Conservation (phyloP, 2,888 invertebrate genomes). For the Biston betularia region DNA sequence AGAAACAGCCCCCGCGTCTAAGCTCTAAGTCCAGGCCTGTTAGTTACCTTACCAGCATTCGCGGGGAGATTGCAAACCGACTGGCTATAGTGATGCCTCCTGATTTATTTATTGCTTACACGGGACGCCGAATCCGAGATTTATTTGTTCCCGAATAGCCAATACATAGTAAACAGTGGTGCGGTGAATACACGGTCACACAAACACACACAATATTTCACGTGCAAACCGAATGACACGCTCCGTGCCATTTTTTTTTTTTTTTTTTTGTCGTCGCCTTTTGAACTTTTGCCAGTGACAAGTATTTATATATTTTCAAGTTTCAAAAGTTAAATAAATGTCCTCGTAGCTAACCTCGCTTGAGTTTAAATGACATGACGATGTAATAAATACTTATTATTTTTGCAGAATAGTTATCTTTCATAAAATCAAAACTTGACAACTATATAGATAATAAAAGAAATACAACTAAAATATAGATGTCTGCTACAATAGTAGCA, state of each 20-base stretch:
- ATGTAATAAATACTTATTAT: too few relatives aligned
- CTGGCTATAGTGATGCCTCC: conserved; percentile 32
- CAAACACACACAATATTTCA: conserved; percentile 19
- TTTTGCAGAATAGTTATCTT: too few relatives aligned
- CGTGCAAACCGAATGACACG: conserved; percentile 6
- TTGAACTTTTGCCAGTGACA: too few relatives aligned
- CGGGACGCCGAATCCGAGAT: conserved; percentile 37
- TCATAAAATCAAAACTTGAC: too few relatives aligned
- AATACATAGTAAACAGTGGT: conserved; percentile 32
- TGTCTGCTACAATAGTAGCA: too few relatives aligned
- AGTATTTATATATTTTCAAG: too few relatives aligned
- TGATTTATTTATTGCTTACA: conserved; percentile 39
- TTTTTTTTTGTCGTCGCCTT: too few relatives aligned
- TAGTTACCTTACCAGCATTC: conserved; percentile 20
- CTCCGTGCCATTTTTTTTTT: background rate
- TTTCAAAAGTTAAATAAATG: too few relatives aligned
- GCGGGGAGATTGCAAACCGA: conserved; percentile 27
- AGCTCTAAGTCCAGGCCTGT: conserved; percentile 5
- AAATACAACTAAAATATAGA: too few relatives aligned
- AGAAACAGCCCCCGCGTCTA: background rate
- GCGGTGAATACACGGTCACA: conserved; percentile 20
- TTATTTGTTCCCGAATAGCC: conserved; percentile 32
- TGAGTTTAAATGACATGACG: too few relatives aligned
- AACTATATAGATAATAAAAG: too few relatives aligned
- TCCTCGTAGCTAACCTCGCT: too few relatives aligned